These are phyloP conservation scores for Lasioglossum malachurum DNA, from an alignment of 2,888 invertebrate genomes.

Conservation along the genomic window DNA sequence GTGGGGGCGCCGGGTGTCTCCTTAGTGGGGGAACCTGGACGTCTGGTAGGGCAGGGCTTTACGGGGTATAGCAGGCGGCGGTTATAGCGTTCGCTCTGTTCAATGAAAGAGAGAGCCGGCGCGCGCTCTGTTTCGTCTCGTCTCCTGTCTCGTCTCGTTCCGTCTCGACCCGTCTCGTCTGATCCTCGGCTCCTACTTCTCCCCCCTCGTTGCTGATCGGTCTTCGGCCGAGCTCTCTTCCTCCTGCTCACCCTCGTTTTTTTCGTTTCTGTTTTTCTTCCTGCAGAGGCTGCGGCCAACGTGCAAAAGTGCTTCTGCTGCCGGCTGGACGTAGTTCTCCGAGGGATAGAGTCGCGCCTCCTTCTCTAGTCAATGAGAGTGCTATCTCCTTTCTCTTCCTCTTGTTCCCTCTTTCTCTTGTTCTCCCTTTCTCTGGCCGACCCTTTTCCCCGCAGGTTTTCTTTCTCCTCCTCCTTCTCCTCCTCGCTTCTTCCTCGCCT, in stretches of 20 bases:
- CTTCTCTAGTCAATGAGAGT: conserved; percentile 42
- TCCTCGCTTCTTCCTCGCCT: not conserved
- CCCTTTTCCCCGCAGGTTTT: not conserved
- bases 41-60: conserved; percentile 36
- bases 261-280: conserved; percentile 19
- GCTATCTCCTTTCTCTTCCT: not conserved
- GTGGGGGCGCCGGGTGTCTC: not conserved
- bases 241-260: conserved; percentile 24
- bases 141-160: conserved; percentile 34
- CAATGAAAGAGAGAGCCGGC: conserved; percentile 13
- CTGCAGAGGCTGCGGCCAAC: conserved; percentile 30
- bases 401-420: not conserved
- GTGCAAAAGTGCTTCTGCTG: conserved; percentile 48
- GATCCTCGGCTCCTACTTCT: conserved; percentile 10
- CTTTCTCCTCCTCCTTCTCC: not conserved
- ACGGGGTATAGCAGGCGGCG: conserved; percentile 25
- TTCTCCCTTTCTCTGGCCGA: not conserved
- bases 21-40: not conserved
- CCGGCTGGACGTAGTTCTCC: conserved; percentile 29
- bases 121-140: conserved; percentile 33
- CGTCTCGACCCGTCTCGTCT: conserved; percentile 21
- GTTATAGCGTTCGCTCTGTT: not conserved
- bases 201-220: not conserved
- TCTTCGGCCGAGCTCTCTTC: not conserved
- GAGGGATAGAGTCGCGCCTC: conserved; percentile 43